Conservation (phyloP, 2,888 invertebrate genomes). For the Bunonema sp. region DNA sequence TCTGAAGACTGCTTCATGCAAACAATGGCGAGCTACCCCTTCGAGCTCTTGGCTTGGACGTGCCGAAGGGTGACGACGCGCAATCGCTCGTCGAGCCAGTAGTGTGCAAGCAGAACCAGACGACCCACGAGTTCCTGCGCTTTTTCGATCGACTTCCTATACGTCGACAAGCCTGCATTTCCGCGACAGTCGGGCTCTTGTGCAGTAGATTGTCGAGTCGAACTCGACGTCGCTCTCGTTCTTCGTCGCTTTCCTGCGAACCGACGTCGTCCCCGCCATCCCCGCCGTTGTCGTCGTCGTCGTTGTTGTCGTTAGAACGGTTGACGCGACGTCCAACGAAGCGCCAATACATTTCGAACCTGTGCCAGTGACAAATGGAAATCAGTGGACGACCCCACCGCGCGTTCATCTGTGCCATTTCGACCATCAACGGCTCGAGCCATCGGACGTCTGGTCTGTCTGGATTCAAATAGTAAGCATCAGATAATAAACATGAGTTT, state of each 20-base stretch:
- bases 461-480: too few relatives aligned
- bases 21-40: too few relatives aligned
- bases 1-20: too few relatives aligned
- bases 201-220: conserved; percentile 33
- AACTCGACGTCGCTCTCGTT: too few relatives aligned
- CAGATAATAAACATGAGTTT: too few relatives aligned
- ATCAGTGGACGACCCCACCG: too few relatives aligned
- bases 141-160: not conserved
- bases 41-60: conserved; percentile 59
- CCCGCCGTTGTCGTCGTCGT: conserved; percentile 7
- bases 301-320: too few relatives aligned
- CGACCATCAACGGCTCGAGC: conserved; percentile 70
- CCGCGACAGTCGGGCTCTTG: conserved; percentile 28
- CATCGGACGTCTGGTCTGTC: conserved; percentile 59
- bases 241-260: conserved; percentile 8
- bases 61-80: too few relatives aligned
- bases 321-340: conserved; percentile 71
- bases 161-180: conserved; percentile 32
- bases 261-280: conserved; percentile 1
- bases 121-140: conserved; percentile 58
- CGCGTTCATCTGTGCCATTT: conserved; percentile 77
- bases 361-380: too few relatives aligned
- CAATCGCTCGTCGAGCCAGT: conserved; percentile 87
- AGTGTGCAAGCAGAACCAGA: conserved; percentile 79
- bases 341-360: conserved; percentile 73